Evolutionary conservation across 2,888 invertebrate genomes (phyloP), one percentile per base, ranked within the genome.

Genomic region (Dermolepida albohirtum): DNA sequence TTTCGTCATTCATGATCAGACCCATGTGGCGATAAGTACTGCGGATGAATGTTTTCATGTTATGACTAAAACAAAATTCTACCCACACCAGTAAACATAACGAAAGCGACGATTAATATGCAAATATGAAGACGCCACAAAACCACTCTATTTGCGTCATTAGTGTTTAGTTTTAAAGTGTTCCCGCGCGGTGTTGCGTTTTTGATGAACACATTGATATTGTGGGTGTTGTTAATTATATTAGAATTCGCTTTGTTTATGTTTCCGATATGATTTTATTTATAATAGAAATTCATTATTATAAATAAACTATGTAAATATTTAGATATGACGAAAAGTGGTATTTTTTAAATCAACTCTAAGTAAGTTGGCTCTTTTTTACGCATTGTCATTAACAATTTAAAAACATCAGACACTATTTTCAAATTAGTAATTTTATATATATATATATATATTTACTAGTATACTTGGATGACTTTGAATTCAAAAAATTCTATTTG

Each of bases 101-200:
- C 43, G 57, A 44, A 41, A 22, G 43, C 14, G 17, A 27, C 55
- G 41, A 55, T 55, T 57, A 57, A 57, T 57, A 57, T 57, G 57
- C 57, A 57, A 57, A 57, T 57, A 57, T 43, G 44, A 43, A 54
- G 43, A 57, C 57, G 57, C 43, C 57, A 57, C 43, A 57, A 57
- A 57, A 44, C 57, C 57, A 22, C 39, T 43, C 22, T 44, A 57
- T 57, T 57, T 57, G 57, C 57, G 57, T 57, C 57, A 57, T 57
- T 57, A 57, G 57, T 57, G 57, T 14, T 57, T 29, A 57, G 43
- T 27, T 44, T n/a, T 27, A 29, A 43, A 57, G 43, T 43, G 57
- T n/a, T 27, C 57, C 22, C 52, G 57, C 57, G 57, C 27, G 43
- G 43, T 57, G 43, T 57, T 57, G 27, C 57, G 57, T 43, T 43